These are phyloP conservation scores for Ommatoiulus sabulosus DNA, from an alignment of 2,888 invertebrate species.

Conservation along the genomic window DNA sequence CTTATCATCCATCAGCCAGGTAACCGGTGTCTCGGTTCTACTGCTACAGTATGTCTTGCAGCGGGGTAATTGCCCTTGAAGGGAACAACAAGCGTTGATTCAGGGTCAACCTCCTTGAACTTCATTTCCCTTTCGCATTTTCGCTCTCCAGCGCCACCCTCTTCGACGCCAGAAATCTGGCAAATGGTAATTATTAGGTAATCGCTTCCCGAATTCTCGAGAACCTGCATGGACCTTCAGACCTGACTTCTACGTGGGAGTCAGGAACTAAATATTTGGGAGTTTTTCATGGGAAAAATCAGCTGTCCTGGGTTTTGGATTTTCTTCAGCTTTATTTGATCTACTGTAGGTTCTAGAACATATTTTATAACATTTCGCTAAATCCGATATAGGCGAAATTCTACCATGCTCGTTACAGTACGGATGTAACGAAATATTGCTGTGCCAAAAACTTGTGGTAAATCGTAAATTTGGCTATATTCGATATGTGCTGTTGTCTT, in stretches of 20 bases:
- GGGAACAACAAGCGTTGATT: constrained; percentile 2
- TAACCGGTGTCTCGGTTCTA: neutral
- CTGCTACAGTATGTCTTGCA: neutral
- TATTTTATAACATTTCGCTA: no score
- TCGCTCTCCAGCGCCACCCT: neutral
- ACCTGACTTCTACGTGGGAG: neutral
- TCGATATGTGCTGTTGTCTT: no score
- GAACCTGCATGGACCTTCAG: neutral
- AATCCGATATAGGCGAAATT: no score
- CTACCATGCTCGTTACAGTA: no score
- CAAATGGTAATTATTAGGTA: neutral
- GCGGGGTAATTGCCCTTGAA: neutral
- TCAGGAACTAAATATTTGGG: neutral
- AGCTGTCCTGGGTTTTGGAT: neutral
- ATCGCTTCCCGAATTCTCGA: neutral
- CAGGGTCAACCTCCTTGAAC: constrained; percentile 36
- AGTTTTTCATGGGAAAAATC: neutral
- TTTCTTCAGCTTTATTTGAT: no score
- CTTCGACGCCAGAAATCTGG: neutral
- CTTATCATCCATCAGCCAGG: constrained; percentile 35
- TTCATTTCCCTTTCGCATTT: constrained; percentile 3
- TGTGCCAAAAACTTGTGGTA: no score
- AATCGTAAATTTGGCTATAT: no score
- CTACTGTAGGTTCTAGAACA: no score
- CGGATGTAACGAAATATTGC: no score